Conservation (phyloP, 2,888 invertebrate genomes). For the Cerastis leucographa region DNA sequence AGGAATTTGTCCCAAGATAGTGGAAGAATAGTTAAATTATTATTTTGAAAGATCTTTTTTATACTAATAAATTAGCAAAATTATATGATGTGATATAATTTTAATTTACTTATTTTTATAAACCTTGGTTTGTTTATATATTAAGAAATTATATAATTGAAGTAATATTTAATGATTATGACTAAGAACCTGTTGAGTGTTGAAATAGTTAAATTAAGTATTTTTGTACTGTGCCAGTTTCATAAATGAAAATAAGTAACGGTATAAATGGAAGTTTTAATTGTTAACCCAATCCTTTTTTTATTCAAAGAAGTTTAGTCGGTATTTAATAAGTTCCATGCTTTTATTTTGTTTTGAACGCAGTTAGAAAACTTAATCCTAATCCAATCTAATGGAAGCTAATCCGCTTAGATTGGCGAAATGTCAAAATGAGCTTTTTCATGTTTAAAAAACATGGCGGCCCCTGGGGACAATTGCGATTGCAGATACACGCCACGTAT, state of each 20-base stretch:
- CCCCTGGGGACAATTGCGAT: too few relatives aligned
- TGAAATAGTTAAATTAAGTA: slow-evolving; percentile 26
- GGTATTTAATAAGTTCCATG: background rate
- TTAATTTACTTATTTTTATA: slow-evolving; percentile 19
- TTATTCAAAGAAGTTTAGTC: background rate
- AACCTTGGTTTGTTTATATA: slow-evolving; percentile 13
- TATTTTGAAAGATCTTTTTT: slow-evolving; percentile 23
- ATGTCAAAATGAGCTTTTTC: background rate
- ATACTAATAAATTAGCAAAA: slow-evolving; percentile 27
- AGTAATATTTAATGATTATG: slow-evolving; percentile 17
- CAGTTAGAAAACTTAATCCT: background rate
- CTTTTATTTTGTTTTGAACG: background rate
- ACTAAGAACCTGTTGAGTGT: slow-evolving; percentile 23
- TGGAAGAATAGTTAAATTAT: slow-evolving; percentile 32
- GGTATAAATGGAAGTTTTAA: slow-evolving; percentile 23
- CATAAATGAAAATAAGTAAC: slow-evolving; percentile 28
- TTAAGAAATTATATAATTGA: slow-evolving; percentile 13
- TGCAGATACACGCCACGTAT: background rate
- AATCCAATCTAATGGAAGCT: too few relatives aligned
- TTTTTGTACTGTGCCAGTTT: slow-evolving; percentile 28
- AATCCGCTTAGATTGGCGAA: background rate
- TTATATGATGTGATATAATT: slow-evolving; percentile 60
- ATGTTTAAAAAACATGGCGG: background rate
- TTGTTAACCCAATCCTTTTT: background rate
- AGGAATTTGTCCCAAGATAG: slow-evolving; percentile 31